These are phyloP conservation scores for Tetanocera ferruginea DNA, from an alignment of 2,888 invertebrate species.

Conservation along the genomic window DNA sequence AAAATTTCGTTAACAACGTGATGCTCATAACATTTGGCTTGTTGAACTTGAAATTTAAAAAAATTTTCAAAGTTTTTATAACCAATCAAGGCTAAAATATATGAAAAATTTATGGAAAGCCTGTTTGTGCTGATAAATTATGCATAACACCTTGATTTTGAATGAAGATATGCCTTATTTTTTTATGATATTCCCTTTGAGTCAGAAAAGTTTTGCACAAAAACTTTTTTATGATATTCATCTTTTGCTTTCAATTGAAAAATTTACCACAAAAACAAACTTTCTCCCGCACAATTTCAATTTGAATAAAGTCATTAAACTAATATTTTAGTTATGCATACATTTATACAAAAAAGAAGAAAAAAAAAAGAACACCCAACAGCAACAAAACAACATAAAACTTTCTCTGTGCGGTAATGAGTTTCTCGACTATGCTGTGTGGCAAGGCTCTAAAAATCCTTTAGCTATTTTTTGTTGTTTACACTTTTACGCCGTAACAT, in stretches of 20 bases:
- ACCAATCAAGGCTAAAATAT: too few relatives aligned
- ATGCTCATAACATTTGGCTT: too few relatives aligned
- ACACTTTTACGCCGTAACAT: background rate
- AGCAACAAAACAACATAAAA: background rate
- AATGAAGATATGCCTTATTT: too few relatives aligned
- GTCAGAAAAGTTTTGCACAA: background rate
- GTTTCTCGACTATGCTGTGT: background rate
- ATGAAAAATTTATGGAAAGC: too few relatives aligned
- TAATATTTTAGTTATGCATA: constrained; percentile 16
- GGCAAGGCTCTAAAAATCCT: background rate
- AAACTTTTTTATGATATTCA: background rate
- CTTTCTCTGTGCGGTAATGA: constrained; percentile 26
- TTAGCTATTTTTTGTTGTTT: background rate
- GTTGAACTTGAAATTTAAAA: too few relatives aligned
- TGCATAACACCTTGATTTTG: too few relatives aligned
- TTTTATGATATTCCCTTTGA: too few relatives aligned
- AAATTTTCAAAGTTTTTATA: too few relatives aligned
- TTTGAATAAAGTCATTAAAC: constrained; percentile 22
- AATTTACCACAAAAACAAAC: background rate
- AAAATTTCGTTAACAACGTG: too few relatives aligned
- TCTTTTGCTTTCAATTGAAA: background rate
- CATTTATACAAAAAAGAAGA: background rate
- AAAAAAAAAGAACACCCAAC: background rate
- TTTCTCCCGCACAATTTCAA: background rate
- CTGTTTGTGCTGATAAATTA: too few relatives aligned